Conservation (phyloP, 1,140 invertebrate genomes). For the Panulirus ornatus region DNA sequence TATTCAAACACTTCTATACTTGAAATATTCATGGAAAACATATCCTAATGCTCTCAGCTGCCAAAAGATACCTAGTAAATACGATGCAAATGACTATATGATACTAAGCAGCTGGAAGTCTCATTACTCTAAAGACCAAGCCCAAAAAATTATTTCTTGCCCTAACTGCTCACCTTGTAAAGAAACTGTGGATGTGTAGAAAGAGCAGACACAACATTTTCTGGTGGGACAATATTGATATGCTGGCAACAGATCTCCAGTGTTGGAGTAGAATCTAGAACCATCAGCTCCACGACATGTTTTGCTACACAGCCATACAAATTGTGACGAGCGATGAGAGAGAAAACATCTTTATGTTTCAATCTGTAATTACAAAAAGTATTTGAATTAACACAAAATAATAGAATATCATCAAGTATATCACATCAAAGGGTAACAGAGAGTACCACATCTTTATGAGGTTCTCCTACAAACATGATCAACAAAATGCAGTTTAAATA, state of each 20-base stretch:
- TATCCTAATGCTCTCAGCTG: too few relatives aligned
- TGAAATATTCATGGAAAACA: too few relatives aligned
- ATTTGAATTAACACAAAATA: neutral
- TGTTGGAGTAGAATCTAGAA: slow-evolving; percentile 80
- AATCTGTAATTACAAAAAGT: slow-evolving; percentile 75
- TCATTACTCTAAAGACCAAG: neutral
- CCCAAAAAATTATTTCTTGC: neutral
- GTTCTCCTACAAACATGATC: too few relatives aligned
- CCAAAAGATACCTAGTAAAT: too few relatives aligned
- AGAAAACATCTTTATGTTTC: slow-evolving; percentile 80
- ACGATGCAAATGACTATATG: neutral
- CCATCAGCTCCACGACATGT: slow-evolving; percentile 81
- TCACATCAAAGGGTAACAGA: too few relatives aligned
- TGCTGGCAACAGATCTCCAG: slow-evolving; percentile 81
- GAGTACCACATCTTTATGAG: too few relatives aligned
- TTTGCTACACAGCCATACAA: slow-evolving; percentile 80
- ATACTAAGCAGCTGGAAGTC: neutral
- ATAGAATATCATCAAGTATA: too few relatives aligned
- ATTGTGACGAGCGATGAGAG: slow-evolving; percentile 80
- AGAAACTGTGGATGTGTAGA: slow-evolving; percentile 26
- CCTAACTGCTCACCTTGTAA: slow-evolving; percentile 60
- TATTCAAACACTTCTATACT: too few relatives aligned
- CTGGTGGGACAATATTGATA: slow-evolving; percentile 80
- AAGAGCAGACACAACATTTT: slow-evolving; percentile 80
- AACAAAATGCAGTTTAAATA: too few relatives aligned